Conservation (phyloP, 2,113 vertebrate species). For the Bubo blakistoni region DNA sequence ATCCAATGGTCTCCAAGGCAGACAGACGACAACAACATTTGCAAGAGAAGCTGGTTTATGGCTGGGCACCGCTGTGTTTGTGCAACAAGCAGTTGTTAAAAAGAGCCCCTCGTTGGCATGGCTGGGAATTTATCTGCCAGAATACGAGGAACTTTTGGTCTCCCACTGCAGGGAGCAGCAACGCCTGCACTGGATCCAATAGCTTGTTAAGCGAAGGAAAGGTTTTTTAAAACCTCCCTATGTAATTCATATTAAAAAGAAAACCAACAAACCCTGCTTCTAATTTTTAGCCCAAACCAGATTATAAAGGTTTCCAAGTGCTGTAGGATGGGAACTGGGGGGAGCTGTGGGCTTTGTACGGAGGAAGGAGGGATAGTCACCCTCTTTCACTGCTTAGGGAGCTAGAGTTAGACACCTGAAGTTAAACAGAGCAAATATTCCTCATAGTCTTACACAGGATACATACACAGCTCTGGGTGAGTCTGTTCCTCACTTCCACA, state of each 20-base stretch:
- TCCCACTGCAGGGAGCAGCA: neutral
- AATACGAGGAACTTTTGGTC: neutral
- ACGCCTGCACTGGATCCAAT: neutral
- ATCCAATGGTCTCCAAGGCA: neutral
- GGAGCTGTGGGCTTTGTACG: neutral
- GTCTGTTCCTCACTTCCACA: neutral
- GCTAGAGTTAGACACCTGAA: neutral
- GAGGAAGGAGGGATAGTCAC: neutral
- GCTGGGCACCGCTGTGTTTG: neutral
- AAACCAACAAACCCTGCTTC: neutral
- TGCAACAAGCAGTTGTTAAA: neutral
- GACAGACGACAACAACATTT: neutral
- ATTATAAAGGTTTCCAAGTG: neutral
- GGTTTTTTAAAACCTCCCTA: neutral
- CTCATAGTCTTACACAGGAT: neutral
- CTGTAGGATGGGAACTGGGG: neutral
- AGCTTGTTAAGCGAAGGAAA: neutral
- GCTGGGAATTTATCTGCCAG: neutral
- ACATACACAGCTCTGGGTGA: neutral
- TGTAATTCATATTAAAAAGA: neutral
- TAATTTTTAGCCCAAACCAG: neutral
- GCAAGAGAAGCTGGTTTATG: neutral
- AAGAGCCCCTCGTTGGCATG: neutral
- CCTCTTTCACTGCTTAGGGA: neutral
- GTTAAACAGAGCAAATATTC: neutral